phyloP scores from a whole-genome alignment of 2,113 vertebrate species.

The Phodopus roborovskii region DNA sequence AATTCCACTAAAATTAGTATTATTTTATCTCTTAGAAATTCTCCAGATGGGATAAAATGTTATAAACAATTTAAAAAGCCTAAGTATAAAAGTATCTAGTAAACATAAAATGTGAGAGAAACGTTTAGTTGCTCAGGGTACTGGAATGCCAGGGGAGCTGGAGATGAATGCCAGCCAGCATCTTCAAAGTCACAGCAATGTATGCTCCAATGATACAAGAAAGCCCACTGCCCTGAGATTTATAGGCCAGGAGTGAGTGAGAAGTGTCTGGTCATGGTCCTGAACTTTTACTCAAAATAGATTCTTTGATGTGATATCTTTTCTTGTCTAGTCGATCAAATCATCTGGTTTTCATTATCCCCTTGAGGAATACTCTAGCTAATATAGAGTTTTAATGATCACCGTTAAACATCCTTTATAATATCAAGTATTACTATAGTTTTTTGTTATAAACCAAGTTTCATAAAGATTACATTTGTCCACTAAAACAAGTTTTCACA shows the following conservation, averaged over 20 bases:
- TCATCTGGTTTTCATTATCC: not conserved
- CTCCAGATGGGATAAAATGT: not conserved
- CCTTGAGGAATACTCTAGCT: not conserved
- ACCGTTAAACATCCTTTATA: not conserved
- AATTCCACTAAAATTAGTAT: not conserved
- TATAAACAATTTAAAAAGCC: not conserved
- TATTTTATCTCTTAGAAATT: not conserved
- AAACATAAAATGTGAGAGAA: not conserved
- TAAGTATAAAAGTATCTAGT: not conserved
- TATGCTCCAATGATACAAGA: not conserved
- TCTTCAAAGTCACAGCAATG: not conserved
- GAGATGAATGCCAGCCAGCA: not conserved
- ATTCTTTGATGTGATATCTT: not conserved
- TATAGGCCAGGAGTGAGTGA: not conserved
- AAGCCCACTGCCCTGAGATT: not conserved
- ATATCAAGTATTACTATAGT: not conserved
- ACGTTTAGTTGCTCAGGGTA: not conserved
- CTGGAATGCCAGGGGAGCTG: not conserved
- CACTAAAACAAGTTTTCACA: not conserved
- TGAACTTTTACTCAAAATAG: not conserved
- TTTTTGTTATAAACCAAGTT: not conserved
- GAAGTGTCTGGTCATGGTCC: not conserved
- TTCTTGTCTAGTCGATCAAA: not conserved
- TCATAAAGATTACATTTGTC: not conserved
- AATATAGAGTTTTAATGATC: not conserved